phyloP scores from a whole-genome alignment of 2,888 invertebrate species.

The Epistrophe grossulariae region DNA sequence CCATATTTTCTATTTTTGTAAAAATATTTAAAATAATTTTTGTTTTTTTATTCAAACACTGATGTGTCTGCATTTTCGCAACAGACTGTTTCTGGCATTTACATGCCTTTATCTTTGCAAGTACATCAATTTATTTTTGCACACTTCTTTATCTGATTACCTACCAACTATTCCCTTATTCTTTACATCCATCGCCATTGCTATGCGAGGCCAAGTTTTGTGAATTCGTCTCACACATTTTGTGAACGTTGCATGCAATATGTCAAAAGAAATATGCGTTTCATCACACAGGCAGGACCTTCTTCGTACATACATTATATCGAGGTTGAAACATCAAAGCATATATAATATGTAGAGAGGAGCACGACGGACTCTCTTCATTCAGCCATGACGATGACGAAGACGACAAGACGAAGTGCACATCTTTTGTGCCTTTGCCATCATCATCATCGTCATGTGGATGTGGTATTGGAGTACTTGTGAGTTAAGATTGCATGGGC shows the following conservation, averaged over 20 bases:
- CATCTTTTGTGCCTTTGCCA: conserved; percentile 5
- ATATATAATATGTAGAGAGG: conserved; percentile 20
- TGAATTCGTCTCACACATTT: conserved; percentile 46
- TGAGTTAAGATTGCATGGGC: conserved; percentile 67
- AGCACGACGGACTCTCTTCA: conserved; percentile 25
- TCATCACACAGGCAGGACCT: conserved; percentile 37
- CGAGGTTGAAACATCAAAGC: conserved; percentile 64
- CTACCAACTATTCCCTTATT: not conserved
- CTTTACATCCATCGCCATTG: conserved; percentile 18
- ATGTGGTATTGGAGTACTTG: conserved; percentile 39
- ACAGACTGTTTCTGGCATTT: conserved; percentile 9
- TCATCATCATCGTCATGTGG: conserved; percentile 16
- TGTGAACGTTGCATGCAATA: conserved; percentile 61
- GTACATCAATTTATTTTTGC: conserved; percentile 52
- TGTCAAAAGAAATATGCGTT: conserved; percentile 73
- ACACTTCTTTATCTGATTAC: conserved; percentile 53
- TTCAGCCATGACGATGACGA: conserved; percentile 45
- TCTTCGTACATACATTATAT: not conserved
- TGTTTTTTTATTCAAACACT: not conserved
- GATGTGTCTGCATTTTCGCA: not conserved
- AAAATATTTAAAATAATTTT: too few relatives aligned
- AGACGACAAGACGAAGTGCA: conserved; percentile 48
- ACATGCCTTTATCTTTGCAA: conserved; percentile 32
- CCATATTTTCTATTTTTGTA: too few relatives aligned
- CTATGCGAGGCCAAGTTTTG: not conserved